phyloP scores from a whole-genome alignment of 1,140 invertebrate genomes.

The Cyrtorhinus lividipennis region DNA sequence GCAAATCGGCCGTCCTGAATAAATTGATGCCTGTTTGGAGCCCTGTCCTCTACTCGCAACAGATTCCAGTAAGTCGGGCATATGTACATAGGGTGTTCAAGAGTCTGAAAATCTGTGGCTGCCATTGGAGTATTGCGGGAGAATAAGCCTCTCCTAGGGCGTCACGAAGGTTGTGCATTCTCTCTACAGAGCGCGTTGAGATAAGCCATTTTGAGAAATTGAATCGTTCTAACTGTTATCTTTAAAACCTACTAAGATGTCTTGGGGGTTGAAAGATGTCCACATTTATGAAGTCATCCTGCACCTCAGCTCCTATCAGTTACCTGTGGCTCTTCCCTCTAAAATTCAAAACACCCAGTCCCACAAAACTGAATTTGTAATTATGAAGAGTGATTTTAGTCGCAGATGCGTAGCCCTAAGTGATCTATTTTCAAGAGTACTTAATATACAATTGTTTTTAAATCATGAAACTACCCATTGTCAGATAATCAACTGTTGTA shows the following conservation, averaged over 20 bases:
- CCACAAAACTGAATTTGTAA: background rate
- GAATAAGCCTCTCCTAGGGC: background rate
- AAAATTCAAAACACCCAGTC: background rate
- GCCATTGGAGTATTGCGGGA: background rate
- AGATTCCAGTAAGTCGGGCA: constrained; percentile 49
- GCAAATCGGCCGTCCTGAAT: constrained; percentile 79
- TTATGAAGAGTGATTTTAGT: background rate
- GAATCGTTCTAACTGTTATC: background rate
- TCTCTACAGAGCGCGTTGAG: background rate
- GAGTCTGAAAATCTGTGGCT: background rate
- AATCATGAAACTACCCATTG: background rate
- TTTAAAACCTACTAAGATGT: too few relatives aligned
- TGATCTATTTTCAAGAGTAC: background rate
- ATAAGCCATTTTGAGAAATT: background rate
- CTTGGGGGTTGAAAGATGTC: too few relatives aligned
- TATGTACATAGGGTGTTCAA: background rate
- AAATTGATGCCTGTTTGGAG: constrained; percentile 77
- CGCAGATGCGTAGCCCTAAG: background rate
- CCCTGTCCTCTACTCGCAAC: constrained; percentile 78
- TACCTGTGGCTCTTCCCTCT: too few relatives aligned
- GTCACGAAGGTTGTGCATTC: background rate
- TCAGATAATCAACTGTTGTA: constrained; percentile 32
- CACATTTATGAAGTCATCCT: too few relatives aligned
- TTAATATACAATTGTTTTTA: background rate
- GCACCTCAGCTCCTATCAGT: too few relatives aligned